Conservation (phyloP, 2,888 invertebrate species). For the Theodoxus fluviatilis region DNA sequence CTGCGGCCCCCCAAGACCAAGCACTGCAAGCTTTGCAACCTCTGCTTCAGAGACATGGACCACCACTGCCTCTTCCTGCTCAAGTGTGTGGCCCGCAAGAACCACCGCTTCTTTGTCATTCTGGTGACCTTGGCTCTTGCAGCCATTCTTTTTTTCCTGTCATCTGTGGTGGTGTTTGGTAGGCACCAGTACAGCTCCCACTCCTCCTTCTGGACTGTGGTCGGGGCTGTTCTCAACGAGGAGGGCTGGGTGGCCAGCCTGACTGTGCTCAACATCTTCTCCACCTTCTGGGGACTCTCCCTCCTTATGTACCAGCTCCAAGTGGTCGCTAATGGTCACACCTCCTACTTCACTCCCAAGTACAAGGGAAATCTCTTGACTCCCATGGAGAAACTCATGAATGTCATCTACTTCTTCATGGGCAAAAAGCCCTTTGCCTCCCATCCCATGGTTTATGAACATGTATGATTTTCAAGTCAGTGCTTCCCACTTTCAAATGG, state of each 20-base stretch:
- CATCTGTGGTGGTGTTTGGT: conserved; percentile 32
- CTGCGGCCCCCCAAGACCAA: conserved; percentile 46
- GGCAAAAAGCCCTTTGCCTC: conserved; percentile 42
- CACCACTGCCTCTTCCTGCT: conserved; percentile 64
- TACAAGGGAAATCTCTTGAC: conserved; percentile 37
- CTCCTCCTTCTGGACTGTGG: conserved; percentile 25
- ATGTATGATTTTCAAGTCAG: too few relatives aligned
- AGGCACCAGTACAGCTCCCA: conserved; percentile 28
- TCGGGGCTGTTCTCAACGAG: conserved; percentile 37
- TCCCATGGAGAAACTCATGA: conserved; percentile 44
- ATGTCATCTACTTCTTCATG: conserved; percentile 52
- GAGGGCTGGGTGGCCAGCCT: conserved; percentile 53
- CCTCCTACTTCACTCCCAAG: conserved; percentile 44
- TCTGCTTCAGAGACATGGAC: conserved; percentile 59
- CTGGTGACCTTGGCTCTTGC: conserved; percentile 38
- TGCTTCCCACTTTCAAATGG: too few relatives aligned
- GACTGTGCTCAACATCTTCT: conserved; percentile 47
- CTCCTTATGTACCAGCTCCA: conserved; percentile 52
- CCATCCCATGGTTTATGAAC: too few relatives aligned
- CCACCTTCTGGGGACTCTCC: conserved; percentile 51
- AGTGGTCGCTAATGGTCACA: conserved; percentile 51
- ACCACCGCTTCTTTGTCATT: conserved; percentile 59
- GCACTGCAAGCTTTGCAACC: conserved; percentile 62
- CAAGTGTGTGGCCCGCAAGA: conserved; percentile 58
- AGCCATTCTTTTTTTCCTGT: conserved; percentile 48